Evolutionary conservation across 2,797 vertebrate species (phyloP), one percentile per base, ranked within the genome.

Genomic region (Ctenochaetus hawaiiensis): DNA sequence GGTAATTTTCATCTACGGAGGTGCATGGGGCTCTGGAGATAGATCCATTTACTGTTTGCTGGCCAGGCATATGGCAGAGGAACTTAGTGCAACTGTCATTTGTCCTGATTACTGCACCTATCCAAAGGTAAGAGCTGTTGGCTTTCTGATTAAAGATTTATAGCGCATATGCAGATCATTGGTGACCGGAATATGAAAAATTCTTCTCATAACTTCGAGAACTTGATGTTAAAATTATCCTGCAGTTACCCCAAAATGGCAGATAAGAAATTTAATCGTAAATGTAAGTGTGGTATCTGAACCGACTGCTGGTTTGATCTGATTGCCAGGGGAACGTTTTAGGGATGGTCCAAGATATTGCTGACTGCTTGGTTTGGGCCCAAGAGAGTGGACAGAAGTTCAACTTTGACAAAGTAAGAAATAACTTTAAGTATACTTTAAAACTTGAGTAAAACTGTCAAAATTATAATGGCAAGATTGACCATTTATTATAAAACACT

Each of bases 41-140:
- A 84, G 94, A 78, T 89, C 92, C 62, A 94, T 72, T 12, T 96
- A 95, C 89, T 95, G 95, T 83, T 86, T 96, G 51, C 84, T 96
- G 75, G 94, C 95, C 66, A 67, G 89, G 34, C 93, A 93, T 68
- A 93, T 95, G 92, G 90, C 94, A 45, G 85, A 94, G 62, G 93
- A 96, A 77, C 91, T 96, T 54, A 86, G 79, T 11, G 91, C 90
- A 14, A 76, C 86, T 16, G 95, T 96, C 13, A 48, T 95, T 61
- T 96, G 95, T 72, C 95, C 94, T 0, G 95, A 96, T 90, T 96
- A 96, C 89, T 88, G 82, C 79, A 95, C 81, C 64, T 95, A 94
- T 89, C 95, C 95, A 58, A 93, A 94, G 92, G 95, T 95, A 77
- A 65, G 41, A 11, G 20, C n/a, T 49, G 22, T 45, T 43, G 9